These are phyloP conservation scores for Corynorhinus townsendii DNA, from an alignment of 2,113 vertebrate genomes.

Conservation along the genomic window DNA sequence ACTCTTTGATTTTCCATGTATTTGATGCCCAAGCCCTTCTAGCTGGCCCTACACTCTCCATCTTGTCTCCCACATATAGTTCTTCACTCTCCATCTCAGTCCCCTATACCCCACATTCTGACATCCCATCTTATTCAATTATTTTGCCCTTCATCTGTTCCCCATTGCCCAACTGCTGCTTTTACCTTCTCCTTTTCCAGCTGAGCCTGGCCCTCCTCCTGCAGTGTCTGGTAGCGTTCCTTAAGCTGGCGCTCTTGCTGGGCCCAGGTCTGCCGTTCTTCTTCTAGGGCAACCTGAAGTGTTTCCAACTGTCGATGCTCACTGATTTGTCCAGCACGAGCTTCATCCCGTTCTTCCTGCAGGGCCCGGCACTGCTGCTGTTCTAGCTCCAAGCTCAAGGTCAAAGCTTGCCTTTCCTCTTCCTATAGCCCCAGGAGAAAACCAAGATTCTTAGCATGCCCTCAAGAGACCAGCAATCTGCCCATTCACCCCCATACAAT, in stretches of 20 bases:
- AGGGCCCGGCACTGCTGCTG: conserved; percentile 47
- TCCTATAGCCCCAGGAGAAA: conserved; percentile 61
- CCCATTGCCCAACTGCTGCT: neutral
- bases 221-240: conserved; percentile 51
- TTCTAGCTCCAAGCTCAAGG: conserved; percentile 60
- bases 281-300: conserved; percentile 65
- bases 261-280: conserved; percentile 65
- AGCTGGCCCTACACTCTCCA: neutral
- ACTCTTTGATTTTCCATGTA: neutral
- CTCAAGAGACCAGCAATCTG: neutral
- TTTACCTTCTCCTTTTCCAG: conserved; percentile 80
- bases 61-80: neutral
- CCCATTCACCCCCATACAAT: neutral
- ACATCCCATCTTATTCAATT: neutral
- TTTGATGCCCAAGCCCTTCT: neutral
- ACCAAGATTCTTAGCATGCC: neutral
- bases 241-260: conserved; percentile 74
- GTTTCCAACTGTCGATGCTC: conserved; percentile 63
- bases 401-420: conserved; percentile 65
- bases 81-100: neutral
- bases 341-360: conserved; percentile 64
- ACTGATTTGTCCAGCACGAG: conserved; percentile 45
- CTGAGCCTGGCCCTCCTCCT: conserved; percentile 66
- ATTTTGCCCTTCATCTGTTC: neutral
- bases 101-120: neutral